Evolutionary conservation across 1,140 invertebrate genomes (phyloP), one percentile per base, ranked within the genome.

Genomic region (Habropoda laboriosa): DNA sequence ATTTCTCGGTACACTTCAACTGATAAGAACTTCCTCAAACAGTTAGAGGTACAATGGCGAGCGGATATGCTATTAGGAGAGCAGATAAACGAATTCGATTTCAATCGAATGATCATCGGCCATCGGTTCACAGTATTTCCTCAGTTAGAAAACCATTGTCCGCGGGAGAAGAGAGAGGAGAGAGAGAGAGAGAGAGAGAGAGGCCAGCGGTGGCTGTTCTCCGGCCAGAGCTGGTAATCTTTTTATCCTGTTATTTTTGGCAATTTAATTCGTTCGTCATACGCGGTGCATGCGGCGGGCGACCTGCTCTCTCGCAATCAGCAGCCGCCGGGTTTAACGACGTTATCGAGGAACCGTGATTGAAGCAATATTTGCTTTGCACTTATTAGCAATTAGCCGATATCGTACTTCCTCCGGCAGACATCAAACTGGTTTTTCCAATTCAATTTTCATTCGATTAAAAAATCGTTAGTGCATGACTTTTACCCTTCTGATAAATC

Each of bases 351-450:
- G 64, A 85, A 86, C 79, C 74, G 72, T 85, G 83, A 86, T 85
- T 85, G 83, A 86, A 85, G 75, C 81, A 85, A 86, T 82, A 85
- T 86, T 86, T 85, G 79, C 75, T 85, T 70, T 77, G 51, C 57
- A 84, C 77, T 86, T 86, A 86, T 85, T 85, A 86, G 83, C 84
- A 85, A 86, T 86, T 85, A 85, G 53, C 35, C 51, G 73, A 80
- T 80, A 73, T 86, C 73, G 73, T 49, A 53, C 63, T 76, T 80
- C 72, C 77, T 81, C 60, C 45, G 51, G 38, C 60, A 47, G 30
- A 60, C 67, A 61, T 53, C 68, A 55, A 76, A 67, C 60, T 72
- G 77, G 67, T 68, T 83, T 68, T 51, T 83, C 81, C n/a, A 66
- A 80, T 76, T 75, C 47, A 76, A 60, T 63, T 72, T 79, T 79